These are phyloP conservation scores for Diloba caeruleocephala DNA, from an alignment of 2,888 invertebrate genomes.

Conservation along the genomic window DNA sequence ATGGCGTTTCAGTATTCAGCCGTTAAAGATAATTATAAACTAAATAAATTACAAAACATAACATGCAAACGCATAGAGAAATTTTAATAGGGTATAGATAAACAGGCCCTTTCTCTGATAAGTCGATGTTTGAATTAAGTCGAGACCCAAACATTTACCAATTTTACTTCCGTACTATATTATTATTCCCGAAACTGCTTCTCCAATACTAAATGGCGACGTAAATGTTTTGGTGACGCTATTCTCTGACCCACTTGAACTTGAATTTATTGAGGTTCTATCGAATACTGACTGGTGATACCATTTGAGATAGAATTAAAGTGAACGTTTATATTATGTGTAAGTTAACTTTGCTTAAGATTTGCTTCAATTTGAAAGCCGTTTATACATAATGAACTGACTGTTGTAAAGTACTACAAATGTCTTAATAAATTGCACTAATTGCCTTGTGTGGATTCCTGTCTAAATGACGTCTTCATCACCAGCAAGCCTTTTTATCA, in stretches of 20 bases:
- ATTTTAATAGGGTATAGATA: slow-evolving; percentile 35
- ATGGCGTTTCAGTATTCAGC: too few species aligned
- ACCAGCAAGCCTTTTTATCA: too few species aligned
- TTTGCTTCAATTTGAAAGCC: slow-evolving; percentile 13
- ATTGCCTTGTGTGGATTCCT: too few species aligned
- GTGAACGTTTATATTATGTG: slow-evolving; percentile 29
- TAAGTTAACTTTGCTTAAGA: slow-evolving; percentile 11
- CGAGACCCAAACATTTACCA: slow-evolving; percentile 43
- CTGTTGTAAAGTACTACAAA: too few species aligned
- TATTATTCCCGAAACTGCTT: slow-evolving; percentile 41
- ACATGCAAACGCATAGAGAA: slow-evolving; percentile 12
- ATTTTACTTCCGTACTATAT: slow-evolving; percentile 40
- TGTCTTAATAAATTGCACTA: too few species aligned
- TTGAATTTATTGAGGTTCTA: slow-evolving; percentile 71
- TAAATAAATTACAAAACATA: slow-evolving; percentile 6
- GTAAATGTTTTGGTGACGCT: slow-evolving; percentile 57
- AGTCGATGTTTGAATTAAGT: slow-evolving; percentile 47
- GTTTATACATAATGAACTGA: too few species aligned
- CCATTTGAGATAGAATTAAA: slow-evolving; percentile 41
- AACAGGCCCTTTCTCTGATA: slow-evolving; percentile 32
- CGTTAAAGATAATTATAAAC: too few species aligned
- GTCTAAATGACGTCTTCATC: too few species aligned
- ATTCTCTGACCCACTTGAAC: slow-evolving; percentile 65
- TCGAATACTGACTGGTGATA: slow-evolving; percentile 39
- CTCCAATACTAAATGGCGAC: slow-evolving; percentile 41